Conservation (phyloP, 2,888 invertebrate species). For the Melangyna quadrimaculata region DNA sequence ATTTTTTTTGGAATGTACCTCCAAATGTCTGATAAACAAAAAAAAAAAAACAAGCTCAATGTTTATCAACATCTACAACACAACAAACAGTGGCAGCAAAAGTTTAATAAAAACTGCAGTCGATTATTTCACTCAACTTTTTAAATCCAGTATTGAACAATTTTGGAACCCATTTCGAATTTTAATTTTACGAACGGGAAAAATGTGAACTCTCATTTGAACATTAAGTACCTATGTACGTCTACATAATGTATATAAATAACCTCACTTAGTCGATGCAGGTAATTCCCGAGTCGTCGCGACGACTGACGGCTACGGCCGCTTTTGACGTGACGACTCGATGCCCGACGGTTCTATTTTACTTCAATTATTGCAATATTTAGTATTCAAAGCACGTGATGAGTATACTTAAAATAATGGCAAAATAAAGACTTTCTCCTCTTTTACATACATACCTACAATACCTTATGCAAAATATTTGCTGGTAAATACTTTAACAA, state of each 20-base stretch:
- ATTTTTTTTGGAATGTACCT: neutral
- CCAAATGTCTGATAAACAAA: constrained; percentile 18
- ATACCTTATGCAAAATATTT: constrained; percentile 8
- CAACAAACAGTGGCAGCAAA: constrained; percentile 1
- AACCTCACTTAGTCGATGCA: too few relatives aligned
- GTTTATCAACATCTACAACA: constrained; percentile 3
- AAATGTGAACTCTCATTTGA: neutral
- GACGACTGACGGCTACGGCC: too few relatives aligned
- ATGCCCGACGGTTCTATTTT: neutral
- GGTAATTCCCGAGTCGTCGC: too few relatives aligned
- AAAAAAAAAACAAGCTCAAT: neutral
- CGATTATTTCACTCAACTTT: constrained; percentile 12
- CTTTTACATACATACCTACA: too few relatives aligned
- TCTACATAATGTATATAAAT: too few relatives aligned
- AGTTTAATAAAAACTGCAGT: constrained; percentile 23
- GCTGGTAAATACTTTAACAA: neutral
- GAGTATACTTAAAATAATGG: neutral
- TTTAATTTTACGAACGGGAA: constrained; percentile 31
- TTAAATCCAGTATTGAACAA: neutral
- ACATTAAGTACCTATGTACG: too few relatives aligned
- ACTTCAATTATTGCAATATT: neutral
- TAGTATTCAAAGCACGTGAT: constrained; percentile 25
- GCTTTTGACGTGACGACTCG: neutral
- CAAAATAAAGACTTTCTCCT: neutral
- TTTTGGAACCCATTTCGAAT: constrained; percentile 50